Conservation (phyloP, 2,113 vertebrate species). For the Oryzias melastigma region DNA sequence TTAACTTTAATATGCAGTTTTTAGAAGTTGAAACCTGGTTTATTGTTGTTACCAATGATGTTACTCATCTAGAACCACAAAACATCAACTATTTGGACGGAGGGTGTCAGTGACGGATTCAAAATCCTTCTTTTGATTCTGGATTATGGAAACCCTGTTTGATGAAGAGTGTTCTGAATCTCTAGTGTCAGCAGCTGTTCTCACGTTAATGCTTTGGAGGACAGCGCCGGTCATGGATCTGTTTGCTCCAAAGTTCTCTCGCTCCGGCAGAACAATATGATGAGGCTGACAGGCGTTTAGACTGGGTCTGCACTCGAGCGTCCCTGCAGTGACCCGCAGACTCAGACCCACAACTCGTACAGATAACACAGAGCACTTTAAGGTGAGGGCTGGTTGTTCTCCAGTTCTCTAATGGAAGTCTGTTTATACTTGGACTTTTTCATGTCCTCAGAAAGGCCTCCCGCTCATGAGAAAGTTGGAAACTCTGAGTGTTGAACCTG, state of each 20-base stretch:
- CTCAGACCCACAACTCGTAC: slow-evolving; percentile 32
- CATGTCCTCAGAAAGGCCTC: slow-evolving; percentile 61
- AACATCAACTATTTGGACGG: slow-evolving; percentile 53
- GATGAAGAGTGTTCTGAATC: too few relatives aligned
- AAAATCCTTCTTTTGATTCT: slow-evolving; percentile 9
- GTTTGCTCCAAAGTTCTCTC: too few relatives aligned
- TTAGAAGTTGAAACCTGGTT: slow-evolving; percentile 48
- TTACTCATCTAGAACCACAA: slow-evolving; percentile 60
- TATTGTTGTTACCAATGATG: slow-evolving; percentile 55
- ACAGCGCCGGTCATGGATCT: slow-evolving; percentile 19
- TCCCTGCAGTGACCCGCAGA: slow-evolving; percentile 53
- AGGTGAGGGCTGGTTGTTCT: slow-evolving; percentile 62
- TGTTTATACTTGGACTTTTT: slow-evolving; percentile 73
- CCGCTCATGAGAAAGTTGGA: slow-evolving; percentile 42
- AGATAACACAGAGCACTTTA: slow-evolving; percentile 72
- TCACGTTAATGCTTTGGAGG: background rate
- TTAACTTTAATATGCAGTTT: slow-evolving; percentile 55
- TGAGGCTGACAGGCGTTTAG: too few relatives aligned
- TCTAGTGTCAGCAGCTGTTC: too few relatives aligned
- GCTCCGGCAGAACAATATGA: too few relatives aligned
- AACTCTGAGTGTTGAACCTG: background rate
- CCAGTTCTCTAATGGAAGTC: slow-evolving; percentile 71
- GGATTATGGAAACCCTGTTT: too few relatives aligned
- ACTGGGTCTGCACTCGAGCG: background rate
- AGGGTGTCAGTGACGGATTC: slow-evolving; percentile 31